Conservation (phyloP, 2,888 invertebrate genomes). For the Alloplasta piceator region DNA sequence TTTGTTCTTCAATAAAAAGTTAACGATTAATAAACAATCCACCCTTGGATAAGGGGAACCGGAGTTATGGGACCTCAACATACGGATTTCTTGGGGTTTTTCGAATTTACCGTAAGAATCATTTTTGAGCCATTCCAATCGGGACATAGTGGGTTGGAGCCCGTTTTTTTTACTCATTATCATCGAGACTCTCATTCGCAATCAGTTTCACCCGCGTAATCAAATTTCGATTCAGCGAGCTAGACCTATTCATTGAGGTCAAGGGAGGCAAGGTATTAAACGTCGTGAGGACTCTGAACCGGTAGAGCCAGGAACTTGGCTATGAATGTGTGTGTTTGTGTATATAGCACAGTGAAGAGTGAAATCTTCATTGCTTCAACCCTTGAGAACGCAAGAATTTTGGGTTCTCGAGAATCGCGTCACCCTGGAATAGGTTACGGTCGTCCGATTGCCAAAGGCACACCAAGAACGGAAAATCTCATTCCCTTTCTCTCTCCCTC, state of each 20-base stretch:
- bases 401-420: conserved; percentile 43
- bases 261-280: conserved; percentile 13
- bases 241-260: conserved; percentile 22
- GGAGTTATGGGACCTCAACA: no score
- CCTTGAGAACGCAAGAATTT: conserved; percentile 65
- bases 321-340: neutral
- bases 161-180: no score
- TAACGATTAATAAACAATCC: no score
- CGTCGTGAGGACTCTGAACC: conserved; percentile 1
- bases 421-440: conserved; percentile 55
- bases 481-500: conserved; percentile 12
- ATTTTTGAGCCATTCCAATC: no score
- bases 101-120: no score
- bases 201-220: no score
- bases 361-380: conserved; percentile 60
- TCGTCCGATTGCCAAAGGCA: conserved; percentile 52
- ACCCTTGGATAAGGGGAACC: no score
- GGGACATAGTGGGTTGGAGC: no score
- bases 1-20: no score
- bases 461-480: conserved; percentile 40
- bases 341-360: conserved; percentile 16
- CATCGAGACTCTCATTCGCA: no score
- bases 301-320: conserved; percentile 21
- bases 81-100: no score
- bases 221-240: no score